phyloP scores from a whole-genome alignment of 2,113 vertebrate species.

The Eolophus roseicapilla region DNA sequence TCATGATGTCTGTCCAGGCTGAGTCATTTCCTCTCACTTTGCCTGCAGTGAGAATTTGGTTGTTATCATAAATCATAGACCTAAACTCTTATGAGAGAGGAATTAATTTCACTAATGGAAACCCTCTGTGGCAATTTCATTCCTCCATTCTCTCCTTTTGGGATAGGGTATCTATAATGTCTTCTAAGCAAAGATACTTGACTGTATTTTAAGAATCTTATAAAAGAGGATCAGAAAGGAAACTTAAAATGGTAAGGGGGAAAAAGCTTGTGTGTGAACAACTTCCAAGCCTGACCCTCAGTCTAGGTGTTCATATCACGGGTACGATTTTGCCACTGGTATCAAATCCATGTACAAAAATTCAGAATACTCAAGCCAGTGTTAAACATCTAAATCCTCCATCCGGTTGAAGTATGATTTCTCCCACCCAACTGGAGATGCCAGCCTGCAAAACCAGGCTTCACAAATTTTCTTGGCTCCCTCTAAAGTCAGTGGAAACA shows the following conservation, averaged over 20 bases:
- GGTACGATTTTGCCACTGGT: not conserved
- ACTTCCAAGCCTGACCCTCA: not conserved
- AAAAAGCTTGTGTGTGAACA: not conserved
- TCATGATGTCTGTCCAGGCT: conserved; percentile 64
- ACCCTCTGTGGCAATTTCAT: conserved; percentile 43
- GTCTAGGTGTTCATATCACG: not conserved
- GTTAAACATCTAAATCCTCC: not conserved
- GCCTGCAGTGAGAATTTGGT: conserved; percentile 62
- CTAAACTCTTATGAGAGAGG: conserved; percentile 63
- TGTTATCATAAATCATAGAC: conserved; percentile 70
- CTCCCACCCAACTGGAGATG: not conserved
- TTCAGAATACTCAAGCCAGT: not conserved
- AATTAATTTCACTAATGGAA: conserved; percentile 78
- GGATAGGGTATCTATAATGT: not conserved
- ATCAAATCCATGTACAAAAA: not conserved
- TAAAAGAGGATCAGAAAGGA: not conserved
- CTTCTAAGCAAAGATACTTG: conserved; percentile 33
- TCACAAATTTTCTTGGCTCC: not conserved
- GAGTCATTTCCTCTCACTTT: conserved; percentile 72
- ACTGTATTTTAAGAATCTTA: not conserved
- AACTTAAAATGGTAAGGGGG: not conserved
- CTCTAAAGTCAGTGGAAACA: not conserved
- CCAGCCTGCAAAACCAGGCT: not conserved
- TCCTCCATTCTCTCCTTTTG: not conserved
- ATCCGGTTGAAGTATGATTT: not conserved